Evolutionary conservation across 2,113 vertebrate genomes (phyloP).

Genomic region (Chloropsis cyanopogon): DNA sequence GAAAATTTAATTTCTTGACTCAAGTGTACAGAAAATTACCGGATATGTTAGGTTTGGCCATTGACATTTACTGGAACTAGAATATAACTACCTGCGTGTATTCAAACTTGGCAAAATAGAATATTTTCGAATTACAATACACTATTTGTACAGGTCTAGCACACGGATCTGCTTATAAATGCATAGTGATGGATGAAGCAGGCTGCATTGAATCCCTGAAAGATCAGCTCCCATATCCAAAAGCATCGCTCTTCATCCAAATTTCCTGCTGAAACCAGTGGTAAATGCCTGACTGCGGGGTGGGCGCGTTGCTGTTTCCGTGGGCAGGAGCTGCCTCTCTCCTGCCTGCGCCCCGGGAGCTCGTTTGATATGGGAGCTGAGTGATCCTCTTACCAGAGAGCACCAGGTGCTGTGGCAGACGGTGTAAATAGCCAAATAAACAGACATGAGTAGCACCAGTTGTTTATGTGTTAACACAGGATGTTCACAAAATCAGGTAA

Average conservation of each 20-base stretch:
- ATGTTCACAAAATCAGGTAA: slow-evolving; percentile 52
- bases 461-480: slow-evolving; percentile 50
- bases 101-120: neutral
- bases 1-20: neutral
- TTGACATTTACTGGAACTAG: neutral
- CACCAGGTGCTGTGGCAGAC: slow-evolving; percentile 13
- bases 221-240: neutral
- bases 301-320: neutral
- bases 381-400: neutral
- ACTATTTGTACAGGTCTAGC: neutral
- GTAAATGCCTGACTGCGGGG: neutral
- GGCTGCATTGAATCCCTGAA: neutral
- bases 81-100: neutral
- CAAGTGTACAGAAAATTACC: neutral
- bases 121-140: neutral
- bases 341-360: neutral
- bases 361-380: neutral
- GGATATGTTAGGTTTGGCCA: neutral
- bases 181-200: neutral
- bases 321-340: slow-evolving; percentile 12
- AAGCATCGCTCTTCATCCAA: neutral
- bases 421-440: neutral
- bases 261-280: neutral
- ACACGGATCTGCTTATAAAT: neutral
- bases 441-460: neutral